These are phyloP conservation scores for Diabrotica virgifera DNA, from an alignment of 1,140 invertebrate species.

Conservation along the genomic window DNA sequence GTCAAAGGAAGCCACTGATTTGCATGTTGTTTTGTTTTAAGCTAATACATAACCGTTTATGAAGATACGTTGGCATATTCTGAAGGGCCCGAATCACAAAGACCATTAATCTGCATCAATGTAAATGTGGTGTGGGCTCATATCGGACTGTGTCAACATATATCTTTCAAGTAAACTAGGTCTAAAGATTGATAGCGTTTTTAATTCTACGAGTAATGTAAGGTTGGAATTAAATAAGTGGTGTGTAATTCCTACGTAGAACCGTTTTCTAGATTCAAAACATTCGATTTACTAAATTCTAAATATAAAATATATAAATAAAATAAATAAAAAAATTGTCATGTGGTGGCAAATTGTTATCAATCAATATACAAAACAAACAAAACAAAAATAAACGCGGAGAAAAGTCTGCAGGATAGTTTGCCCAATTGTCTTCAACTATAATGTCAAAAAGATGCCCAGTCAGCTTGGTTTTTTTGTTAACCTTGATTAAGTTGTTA, in stretches of 20 bases:
- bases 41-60: not conserved
- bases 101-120: not conserved
- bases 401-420: too few species aligned
- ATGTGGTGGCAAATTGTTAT: not conserved
- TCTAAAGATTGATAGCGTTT: not conserved
- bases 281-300: not conserved
- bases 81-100: not conserved
- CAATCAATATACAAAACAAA: conserved; percentile 6
- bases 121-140: not conserved
- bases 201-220: not conserved
- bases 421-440: too few species aligned
- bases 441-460: too few species aligned
- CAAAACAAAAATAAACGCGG: conserved; percentile 10
- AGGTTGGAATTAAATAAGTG: not conserved
- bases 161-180: not conserved
- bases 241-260: not conserved
- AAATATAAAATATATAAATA: conserved; percentile 9
- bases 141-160: not conserved
- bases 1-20: not conserved
- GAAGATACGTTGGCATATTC: not conserved
- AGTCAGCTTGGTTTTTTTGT: too few species aligned
- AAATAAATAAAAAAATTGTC: conserved; percentile 4
- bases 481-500: too few species aligned
- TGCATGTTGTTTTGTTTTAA: not conserved
- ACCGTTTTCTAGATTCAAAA: not conserved